These are phyloP conservation scores for Pangasianodon gigas DNA, from an alignment of 2,113 vertebrate species.

Conservation along the genomic window DNA sequence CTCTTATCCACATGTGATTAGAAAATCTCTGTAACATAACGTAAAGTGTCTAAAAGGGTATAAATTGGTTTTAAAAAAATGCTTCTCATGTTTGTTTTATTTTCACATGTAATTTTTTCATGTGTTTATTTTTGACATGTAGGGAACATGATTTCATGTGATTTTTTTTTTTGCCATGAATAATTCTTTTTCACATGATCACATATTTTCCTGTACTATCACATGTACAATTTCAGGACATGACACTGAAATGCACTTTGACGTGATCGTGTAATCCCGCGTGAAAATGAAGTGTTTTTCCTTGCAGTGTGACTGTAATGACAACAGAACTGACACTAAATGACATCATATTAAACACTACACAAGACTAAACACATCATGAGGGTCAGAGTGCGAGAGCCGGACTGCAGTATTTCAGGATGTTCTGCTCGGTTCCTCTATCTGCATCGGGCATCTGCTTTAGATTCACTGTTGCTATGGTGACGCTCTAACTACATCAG, in stretches of 20 bases:
- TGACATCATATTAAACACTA: background rate
- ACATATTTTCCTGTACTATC: background rate
- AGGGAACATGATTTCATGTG: background rate
- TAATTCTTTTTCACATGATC: background rate
- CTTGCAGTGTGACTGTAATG: background rate
- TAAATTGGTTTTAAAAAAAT: background rate
- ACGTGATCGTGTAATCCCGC: background rate
- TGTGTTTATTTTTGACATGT: too few species aligned
- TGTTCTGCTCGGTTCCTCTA: background rate
- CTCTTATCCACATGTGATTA: background rate
- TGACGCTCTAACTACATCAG: conserved; percentile 32
- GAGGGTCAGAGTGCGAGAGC: background rate
- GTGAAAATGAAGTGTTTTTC: background rate
- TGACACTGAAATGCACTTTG: background rate
- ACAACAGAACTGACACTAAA: background rate
- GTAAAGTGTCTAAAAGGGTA: background rate
- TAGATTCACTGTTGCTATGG: conserved; percentile 33
- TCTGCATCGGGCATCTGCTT: conserved; percentile 1
- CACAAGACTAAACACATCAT: background rate
- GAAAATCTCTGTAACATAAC: background rate
- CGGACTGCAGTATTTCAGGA: background rate
- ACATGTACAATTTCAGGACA: background rate
- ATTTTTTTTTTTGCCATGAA: background rate
- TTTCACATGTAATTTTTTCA: too few species aligned
- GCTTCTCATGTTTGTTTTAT: background rate